Base-by-base conservation (phyloP, 2,113 vertebrate genomes). In the Saccopteryx leptura region DNA sequence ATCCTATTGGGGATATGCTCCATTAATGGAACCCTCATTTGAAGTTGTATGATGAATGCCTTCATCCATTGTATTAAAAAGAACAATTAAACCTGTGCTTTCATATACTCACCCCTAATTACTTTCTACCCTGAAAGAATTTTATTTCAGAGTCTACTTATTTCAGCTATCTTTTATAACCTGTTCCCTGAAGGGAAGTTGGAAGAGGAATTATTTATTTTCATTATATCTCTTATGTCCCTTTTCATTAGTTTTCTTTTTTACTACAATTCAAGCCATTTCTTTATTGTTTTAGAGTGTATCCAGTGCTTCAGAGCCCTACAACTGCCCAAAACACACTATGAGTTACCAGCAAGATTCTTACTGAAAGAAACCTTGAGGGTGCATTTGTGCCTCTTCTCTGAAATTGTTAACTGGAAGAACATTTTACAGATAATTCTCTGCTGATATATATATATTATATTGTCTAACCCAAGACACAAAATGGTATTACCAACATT, bases 201-300 rank as follows among this genome's bases (percentile, higher is more conserved):
- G 79, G n/a, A 88, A 92, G 78, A 94, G 61, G 61, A 95, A 95
- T 82, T 97, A 96, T 96, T 97, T 97, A 96, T 97, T 97, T 97
- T 97, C 95, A 97, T 97, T 96, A 95, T 88, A 93, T 97, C 82
- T 91, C 79, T 88, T 74, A 58, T 39, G 33, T 95, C 88, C 52
- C 83, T 93, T 97, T 72, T 89, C 81, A 97, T 92, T 90, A 93
- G 69, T 52, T 17, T 24, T 89, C 81, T 97, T 23, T 65, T 31
- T 69, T 65, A 65, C 84, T 23, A 48, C 4, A 88, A 12, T 90
- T 92, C 78, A 72, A 95, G 68, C 19, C 33, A 82, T 82, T 39
- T 92, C 61, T 85, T 89, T 65, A 92, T 93, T 93, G 66, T 88
- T 94, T 61, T 66, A 94, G 18, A 76, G n/a, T 48, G 48, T 46